Percentiles rank a stretch among this genome's conserved stretches.
Conservation (phyloP, 2,888 invertebrate species). For the Ichneumoninae sp. region DNA sequence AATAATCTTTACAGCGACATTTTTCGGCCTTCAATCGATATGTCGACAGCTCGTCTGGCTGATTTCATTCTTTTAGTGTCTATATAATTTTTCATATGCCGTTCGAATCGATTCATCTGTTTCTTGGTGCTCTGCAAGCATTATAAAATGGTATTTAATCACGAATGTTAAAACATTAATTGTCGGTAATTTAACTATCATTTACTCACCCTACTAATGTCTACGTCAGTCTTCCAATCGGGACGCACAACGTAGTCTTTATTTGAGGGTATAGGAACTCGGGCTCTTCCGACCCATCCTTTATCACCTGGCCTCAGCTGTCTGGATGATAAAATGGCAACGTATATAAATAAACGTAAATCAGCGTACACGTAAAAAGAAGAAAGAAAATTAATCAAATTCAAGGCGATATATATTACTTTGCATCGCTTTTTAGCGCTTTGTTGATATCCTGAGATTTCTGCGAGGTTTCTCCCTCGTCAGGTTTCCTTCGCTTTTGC, state of each 20-base stretch:
- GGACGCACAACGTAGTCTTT: slow-evolving; percentile 99
- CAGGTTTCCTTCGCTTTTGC: slow-evolving; percentile 85
- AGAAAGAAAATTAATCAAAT: background rate
- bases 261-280: slow-evolving; percentile 97
- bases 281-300: slow-evolving; percentile 97
- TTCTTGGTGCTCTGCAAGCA: slow-evolving; percentile 90
- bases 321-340: slow-evolving; percentile 82
- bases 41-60: slow-evolving; percentile 94
- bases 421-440: slow-evolving; percentile 88
- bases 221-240: slow-evolving; percentile 94
- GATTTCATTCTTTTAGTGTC: slow-evolving; percentile 93
- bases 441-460: slow-evolving; percentile 87
- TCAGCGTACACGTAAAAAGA: background rate
- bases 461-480: slow-evolving; percentile 85
- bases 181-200: background rate
- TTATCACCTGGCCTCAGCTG: slow-evolving; percentile 95
- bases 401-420: slow-evolving; percentile 81
- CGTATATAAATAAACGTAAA: background rate
- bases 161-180: background rate
- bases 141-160: slow-evolving; percentile 16
- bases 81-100: slow-evolving; percentile 95
- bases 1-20: slow-evolving; percentile 91
- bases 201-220: slow-evolving; percentile 89
- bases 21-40: slow-evolving; percentile 98
- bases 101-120: slow-evolving; percentile 95